These are phyloP conservation scores for Apolygus lucorum DNA, from an alignment of 1,140 invertebrate genomes.

Conservation along the genomic window DNA sequence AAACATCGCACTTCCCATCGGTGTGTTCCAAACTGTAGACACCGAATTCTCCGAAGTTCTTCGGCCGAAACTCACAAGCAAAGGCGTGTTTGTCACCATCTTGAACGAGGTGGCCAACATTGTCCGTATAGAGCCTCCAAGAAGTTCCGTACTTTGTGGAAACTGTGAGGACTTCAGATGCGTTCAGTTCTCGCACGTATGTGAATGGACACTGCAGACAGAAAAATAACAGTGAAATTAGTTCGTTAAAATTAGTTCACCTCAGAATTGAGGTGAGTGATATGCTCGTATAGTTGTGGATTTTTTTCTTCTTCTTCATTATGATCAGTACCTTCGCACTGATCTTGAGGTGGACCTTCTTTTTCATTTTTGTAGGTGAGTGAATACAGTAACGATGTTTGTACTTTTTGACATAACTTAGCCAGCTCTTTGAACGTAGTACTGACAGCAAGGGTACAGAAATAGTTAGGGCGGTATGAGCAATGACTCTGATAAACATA, in stretches of 20 bases:
- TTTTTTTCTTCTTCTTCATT: no score
- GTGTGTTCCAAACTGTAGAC: slow-evolving; percentile 54
- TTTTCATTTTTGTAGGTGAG: no score
- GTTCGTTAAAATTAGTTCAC: background rate
- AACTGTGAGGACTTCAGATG: slow-evolving; percentile 23
- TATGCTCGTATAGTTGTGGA: background rate
- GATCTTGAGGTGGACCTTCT: no score
- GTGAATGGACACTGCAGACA: slow-evolving; percentile 32
- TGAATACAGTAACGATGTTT: no score
- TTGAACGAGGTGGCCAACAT: slow-evolving; percentile 16
- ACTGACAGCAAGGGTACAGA: no score
- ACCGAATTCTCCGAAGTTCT: slow-evolving; percentile 58
- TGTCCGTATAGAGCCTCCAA: slow-evolving; percentile 29
- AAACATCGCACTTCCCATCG: slow-evolving; percentile 31
- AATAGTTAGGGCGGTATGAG: no score
- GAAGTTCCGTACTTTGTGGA: slow-evolving; percentile 29
- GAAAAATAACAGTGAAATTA: background rate
- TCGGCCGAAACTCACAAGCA: slow-evolving; percentile 47
- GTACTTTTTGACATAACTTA: no score
- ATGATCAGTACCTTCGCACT: no score
- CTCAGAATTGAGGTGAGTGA: background rate
- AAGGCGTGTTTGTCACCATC: slow-evolving; percentile 36
- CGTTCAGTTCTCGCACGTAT: slow-evolving; percentile 18
- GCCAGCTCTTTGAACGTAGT: no score
- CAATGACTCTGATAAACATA: no score